Base-by-base conservation (phyloP, 2,888 invertebrate species). In the Leptothorax acervorum region DNA sequence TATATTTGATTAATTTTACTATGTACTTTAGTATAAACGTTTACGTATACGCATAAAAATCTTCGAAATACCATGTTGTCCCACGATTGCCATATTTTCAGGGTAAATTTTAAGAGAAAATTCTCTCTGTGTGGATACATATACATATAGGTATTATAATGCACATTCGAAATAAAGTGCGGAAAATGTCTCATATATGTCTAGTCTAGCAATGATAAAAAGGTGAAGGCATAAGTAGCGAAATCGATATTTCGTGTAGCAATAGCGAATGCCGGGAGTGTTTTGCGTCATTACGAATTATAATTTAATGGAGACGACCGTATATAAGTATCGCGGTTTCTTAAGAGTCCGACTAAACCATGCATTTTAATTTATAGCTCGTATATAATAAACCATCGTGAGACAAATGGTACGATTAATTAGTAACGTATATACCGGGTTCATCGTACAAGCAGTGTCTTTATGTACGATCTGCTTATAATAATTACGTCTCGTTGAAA, bases 351-450 rank as follows among this genome's bases (percentile, higher is more conserved):
- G 84, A 81, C 83, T 86, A 87, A 87, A 88, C 73, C 83, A 90
- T 23, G 23, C 23, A 92, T 92, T 90, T 89, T 88, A 89, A 91
- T 92, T 92, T 91, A 89, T 87, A 87, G 79, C 83, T 84, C 83
- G 87, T 63, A 66, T 63, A 66, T 82, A 88, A 88, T 75, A 79
- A 85, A 86, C 71, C 68, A 48, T 81, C 51, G 81, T 60, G 88
- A 45, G 28, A 84, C 85, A 85, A 84, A 83, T 87, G 84, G 83
- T 73, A 31, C 65, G 73, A 63, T 28, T 57, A 82, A 71, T 86
- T 86, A 42, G 6, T 76, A 28, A 15, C 15, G 9, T 9, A 9
- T 65, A 39, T 62, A 23, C 35, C 3, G 15, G n/a, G 18, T 28
- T 18, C 5, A 3, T 8, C 55, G 68, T 23, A 55, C 15, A 31